A percentile compares a stretch with the other conserved stretches of the same genome.
These are phyloP conservation scores for Ciona savignyi DNA, from an alignment of 23 tunicate genomes.

Conservation along the genomic window DNA sequence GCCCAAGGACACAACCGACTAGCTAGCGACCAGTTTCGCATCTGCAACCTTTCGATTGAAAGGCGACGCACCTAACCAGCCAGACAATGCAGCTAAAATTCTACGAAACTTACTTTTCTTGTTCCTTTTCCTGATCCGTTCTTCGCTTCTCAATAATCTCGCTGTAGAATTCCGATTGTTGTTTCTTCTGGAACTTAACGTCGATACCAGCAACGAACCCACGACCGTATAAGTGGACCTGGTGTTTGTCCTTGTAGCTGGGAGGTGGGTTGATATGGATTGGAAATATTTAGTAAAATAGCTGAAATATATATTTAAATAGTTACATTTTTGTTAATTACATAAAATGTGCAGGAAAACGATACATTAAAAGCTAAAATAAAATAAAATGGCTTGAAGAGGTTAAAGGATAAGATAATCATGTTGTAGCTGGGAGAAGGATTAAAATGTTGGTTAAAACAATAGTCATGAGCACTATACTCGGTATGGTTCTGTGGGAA, in stretches of 20 bases:
- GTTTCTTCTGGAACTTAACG: conserved; percentile 80
- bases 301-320: conserved; percentile 85
- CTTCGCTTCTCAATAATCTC: conserved; percentile 77
- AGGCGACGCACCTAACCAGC: no score
- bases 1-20: no score
- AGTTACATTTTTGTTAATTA: conserved; percentile 80
- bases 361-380: conserved; percentile 71
- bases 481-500: no score
- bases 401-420: no score
- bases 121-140: conserved; percentile 76
- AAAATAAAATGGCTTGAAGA: neutral
- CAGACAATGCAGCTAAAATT: conserved; percentile 67
- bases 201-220: conserved; percentile 98
- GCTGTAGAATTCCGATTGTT: conserved; percentile 74
- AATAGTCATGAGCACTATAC: no score
- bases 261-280: neutral
- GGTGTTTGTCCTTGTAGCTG: conserved; percentile 89
- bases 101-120: conserved; percentile 48
- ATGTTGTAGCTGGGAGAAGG: no score
- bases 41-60: conserved; percentile 90
- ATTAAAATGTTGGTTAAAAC: neutral
- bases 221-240: conserved; percentile 91
- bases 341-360: conserved; percentile 79
- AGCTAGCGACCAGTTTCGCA: no score
- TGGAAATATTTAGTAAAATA: neutral